Evolutionary conservation across 2,888 invertebrate species (phyloP).

Genomic region (Hyles lineata): DNA sequence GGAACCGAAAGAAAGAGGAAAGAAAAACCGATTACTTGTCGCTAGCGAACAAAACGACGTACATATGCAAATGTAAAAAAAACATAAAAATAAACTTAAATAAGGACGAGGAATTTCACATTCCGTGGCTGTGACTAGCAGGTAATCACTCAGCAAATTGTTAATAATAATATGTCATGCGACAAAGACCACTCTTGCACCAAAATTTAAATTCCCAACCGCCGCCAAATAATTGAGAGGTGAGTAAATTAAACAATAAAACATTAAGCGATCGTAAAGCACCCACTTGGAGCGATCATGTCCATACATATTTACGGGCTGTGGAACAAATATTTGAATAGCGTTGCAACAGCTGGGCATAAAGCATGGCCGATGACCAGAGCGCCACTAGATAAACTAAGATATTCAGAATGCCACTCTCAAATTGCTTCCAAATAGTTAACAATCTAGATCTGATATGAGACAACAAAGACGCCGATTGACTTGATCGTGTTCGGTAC

Average conservation of each 20-base stretch:
- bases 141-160: too few species aligned
- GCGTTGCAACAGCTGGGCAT: constrained; percentile 1
- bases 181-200: too few species aligned
- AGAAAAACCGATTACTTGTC: too few species aligned
- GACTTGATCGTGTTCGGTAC: constrained; percentile 36
- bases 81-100: too few species aligned
- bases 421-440: constrained; percentile 69
- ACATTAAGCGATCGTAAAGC: background rate
- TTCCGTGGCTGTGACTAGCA: too few species aligned
- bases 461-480: constrained; percentile 3
- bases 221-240: background rate
- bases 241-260: constrained; percentile 16
- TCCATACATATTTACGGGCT: constrained; percentile 60
- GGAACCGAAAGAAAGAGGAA: too few species aligned
- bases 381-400: constrained; percentile 56
- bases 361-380: constrained; percentile 46
- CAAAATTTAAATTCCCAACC: too few species aligned
- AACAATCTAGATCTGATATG: constrained; percentile 54
- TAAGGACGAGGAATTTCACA: too few species aligned
- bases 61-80: too few species aligned
- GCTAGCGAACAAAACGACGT: too few species aligned
- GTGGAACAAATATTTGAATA: constrained; percentile 64
- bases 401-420: constrained; percentile 59
- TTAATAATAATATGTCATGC: too few species aligned
- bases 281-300: constrained; percentile 38